phyloP scores from a whole-genome alignment of 2,888 invertebrate species.

The Tubulanus polymorphus region DNA sequence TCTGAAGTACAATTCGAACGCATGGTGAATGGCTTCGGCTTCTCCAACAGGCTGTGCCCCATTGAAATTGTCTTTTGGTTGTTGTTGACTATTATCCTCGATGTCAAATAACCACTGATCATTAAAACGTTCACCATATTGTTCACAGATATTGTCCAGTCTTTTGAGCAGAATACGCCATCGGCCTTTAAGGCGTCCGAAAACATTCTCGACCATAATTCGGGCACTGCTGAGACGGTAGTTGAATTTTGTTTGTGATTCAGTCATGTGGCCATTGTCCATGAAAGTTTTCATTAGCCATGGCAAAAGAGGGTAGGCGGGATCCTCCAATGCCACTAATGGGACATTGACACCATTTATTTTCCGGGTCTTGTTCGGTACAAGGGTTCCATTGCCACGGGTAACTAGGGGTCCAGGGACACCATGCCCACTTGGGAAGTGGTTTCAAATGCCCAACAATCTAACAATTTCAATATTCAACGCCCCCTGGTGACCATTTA shows the following conservation, averaged over 20 bases:
- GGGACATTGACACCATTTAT: too few relatives aligned
- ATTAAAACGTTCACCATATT: constrained; percentile 4
- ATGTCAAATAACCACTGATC: neutral
- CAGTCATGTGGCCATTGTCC: neutral
- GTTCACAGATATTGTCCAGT: constrained; percentile 14
- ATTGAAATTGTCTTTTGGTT: too few relatives aligned
- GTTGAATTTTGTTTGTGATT: constrained; percentile 8
- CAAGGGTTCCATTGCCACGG: too few relatives aligned
- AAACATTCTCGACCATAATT: constrained; percentile 8
- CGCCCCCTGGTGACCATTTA: too few relatives aligned
- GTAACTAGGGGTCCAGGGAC: too few relatives aligned
- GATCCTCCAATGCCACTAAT: constrained; percentile 12
- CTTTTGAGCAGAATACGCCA: constrained; percentile 8
- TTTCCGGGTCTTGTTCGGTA: too few relatives aligned
- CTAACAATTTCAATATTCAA: too few relatives aligned
- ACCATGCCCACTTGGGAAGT: too few relatives aligned
- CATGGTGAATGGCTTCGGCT: too few relatives aligned
- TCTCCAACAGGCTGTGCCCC: too few relatives aligned
- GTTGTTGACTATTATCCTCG: neutral
- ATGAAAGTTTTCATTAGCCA: constrained; percentile 8
- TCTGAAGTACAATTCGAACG: too few relatives aligned
- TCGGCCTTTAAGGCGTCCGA: constrained; percentile 8
- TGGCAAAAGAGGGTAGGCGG: constrained; percentile 11
- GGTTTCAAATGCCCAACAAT: too few relatives aligned
- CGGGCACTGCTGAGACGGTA: constrained; percentile 9